Evolutionary conservation across 2,113 vertebrate species (phyloP).

Genomic region (Laticauda laticaudata): DNA sequence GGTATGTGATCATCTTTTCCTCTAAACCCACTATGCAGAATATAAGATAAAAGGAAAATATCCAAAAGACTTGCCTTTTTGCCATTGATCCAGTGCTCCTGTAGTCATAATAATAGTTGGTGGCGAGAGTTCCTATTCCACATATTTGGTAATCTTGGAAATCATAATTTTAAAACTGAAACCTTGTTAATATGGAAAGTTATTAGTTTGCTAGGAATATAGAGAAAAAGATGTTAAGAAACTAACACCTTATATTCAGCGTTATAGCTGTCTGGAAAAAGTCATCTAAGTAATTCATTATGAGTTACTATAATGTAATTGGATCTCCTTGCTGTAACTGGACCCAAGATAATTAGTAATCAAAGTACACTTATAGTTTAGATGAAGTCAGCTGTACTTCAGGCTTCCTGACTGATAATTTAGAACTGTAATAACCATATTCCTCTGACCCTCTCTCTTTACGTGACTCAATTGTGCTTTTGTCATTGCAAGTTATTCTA

Average conservation of each 20-base stretch:
- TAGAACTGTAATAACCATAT: constrained; percentile 42
- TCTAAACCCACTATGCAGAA: neutral
- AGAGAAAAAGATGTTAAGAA: neutral
- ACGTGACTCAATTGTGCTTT: constrained; percentile 35
- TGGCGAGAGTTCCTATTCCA: neutral
- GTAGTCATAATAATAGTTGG: neutral
- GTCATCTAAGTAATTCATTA: constrained; percentile 4
- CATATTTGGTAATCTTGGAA: neutral
- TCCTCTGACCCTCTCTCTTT: constrained; percentile 16
- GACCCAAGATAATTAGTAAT: constrained; percentile 30
- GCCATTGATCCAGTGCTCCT: neutral
- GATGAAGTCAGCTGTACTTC: constrained; percentile 29
- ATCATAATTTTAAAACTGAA: neutral
- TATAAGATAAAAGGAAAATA: neutral
- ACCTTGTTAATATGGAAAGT: neutral
- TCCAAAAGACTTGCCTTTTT: neutral
- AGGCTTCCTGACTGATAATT: constrained; percentile 37
- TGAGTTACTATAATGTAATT: constrained; percentile 26
- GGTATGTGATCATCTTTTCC: neutral
- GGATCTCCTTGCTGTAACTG: constrained; percentile 10
- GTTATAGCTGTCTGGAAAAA: constrained; percentile 14
- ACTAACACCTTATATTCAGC: neutral
- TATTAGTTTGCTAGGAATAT: neutral
- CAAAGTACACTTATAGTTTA: neutral
- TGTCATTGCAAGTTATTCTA: constrained; percentile 43